These are phyloP conservation scores for Saxidomus purpurata DNA, from an alignment of 1,140 invertebrate species.

Conservation along the genomic window DNA sequence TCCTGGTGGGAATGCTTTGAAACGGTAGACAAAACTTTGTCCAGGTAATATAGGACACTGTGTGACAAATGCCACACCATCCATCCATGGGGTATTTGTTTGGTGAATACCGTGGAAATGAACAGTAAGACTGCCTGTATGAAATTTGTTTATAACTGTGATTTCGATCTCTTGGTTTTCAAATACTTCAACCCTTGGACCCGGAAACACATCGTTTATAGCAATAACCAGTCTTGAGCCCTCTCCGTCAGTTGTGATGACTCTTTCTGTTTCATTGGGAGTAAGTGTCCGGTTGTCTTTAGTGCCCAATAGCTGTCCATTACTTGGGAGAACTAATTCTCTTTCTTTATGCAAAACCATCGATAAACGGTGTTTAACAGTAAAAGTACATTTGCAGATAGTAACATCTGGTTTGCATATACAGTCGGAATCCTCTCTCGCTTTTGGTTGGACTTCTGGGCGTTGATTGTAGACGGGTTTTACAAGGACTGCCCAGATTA, in stretches of 20 bases:
- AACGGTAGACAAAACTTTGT: constrained; percentile 93
- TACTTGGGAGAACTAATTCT: not conserved
- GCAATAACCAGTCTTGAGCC: constrained; percentile 72
- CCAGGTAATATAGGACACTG: constrained; percentile 96
- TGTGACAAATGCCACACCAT: constrained; percentile 96
- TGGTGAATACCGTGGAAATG: constrained; percentile 96
- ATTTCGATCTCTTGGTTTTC: constrained; percentile 94
- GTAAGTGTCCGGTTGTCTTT: not conserved
- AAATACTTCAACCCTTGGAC: constrained; percentile 90
- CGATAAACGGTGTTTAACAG: not conserved
- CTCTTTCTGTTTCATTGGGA: constrained; percentile 23
- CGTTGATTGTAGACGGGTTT: no score
- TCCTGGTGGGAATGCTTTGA: constrained; percentile 74
- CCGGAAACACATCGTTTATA: constrained; percentile 79
- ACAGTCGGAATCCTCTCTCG: not conserved
- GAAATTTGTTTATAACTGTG: constrained; percentile 93
- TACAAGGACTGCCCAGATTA: no score
- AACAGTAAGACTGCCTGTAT: constrained; percentile 93
- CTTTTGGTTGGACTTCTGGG: not conserved
- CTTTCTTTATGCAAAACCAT: constrained; percentile 20
- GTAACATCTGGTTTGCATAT: not conserved
- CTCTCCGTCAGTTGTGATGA: constrained; percentile 78
- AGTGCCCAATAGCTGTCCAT: not conserved
- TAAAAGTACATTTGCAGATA: constrained; percentile 34
- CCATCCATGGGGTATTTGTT: constrained; percentile 93